Conservation (phyloP, 2,113 vertebrate genomes). For the Lucifuga dentata region DNA sequence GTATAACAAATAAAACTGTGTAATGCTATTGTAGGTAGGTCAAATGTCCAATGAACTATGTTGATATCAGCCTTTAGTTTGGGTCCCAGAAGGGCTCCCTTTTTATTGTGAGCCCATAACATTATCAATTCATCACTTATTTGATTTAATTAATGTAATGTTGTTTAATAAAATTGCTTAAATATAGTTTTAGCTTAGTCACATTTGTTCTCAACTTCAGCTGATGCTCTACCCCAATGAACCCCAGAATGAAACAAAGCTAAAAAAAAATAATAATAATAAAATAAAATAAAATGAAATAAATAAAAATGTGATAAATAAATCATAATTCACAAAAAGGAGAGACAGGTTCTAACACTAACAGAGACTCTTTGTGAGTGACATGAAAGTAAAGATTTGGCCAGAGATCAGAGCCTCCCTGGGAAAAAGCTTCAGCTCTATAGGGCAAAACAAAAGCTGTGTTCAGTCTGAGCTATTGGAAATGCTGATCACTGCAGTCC, state of each 20-base stretch:
- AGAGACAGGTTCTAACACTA: not conserved
- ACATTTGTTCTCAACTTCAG: not conserved
- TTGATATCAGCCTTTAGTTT: too few species aligned
- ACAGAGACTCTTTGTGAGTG: constrained; percentile 21
- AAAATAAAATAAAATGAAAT: too few species aligned
- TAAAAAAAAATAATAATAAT: not conserved
- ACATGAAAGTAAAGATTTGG: constrained; percentile 40
- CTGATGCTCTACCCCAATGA: not conserved
- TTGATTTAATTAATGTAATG: too few species aligned
- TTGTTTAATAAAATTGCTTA: too few species aligned
- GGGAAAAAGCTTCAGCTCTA: constrained; percentile 5
- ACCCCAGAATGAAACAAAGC: not conserved
- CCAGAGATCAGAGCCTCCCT: constrained; percentile 27
- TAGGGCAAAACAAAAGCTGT: constrained; percentile 22
- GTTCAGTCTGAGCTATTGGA: constrained; percentile 20
- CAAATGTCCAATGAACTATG: too few species aligned
- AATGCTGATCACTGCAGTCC: not conserved
- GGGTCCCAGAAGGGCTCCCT: too few species aligned
- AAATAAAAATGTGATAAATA: too few species aligned
- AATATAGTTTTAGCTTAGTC: too few species aligned
- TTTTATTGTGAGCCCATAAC: too few species aligned
- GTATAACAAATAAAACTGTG: too few species aligned
- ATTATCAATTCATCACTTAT: too few species aligned
- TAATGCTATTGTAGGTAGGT: too few species aligned
- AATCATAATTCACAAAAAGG: not conserved